These are phyloP conservation scores for Leptopilina clavipes DNA, from an alignment of 1,140 invertebrate species.

Conservation along the genomic window DNA sequence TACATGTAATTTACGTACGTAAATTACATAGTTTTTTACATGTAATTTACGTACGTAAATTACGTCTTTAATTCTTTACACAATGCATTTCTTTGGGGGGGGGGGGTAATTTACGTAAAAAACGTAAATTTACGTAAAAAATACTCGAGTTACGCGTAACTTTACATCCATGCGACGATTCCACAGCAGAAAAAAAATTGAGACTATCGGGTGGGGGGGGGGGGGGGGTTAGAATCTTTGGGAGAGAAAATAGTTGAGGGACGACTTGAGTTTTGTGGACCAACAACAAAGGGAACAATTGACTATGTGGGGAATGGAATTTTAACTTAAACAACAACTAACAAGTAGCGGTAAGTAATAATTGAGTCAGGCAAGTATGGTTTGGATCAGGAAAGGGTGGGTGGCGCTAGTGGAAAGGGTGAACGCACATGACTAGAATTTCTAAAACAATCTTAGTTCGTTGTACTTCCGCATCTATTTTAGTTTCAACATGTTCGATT, in stretches of 20 bases:
- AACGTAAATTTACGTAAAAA: too few species aligned
- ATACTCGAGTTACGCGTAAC: too few species aligned
- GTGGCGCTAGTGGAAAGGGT: background rate
- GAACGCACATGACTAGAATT: constrained; percentile 59
- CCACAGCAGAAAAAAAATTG: too few species aligned
- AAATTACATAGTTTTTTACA: too few species aligned
- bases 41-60: too few species aligned
- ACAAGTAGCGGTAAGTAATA: constrained; percentile 66
- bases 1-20: too few species aligned
- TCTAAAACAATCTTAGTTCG: constrained; percentile 54
- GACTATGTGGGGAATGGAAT: constrained; percentile 34
- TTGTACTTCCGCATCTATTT: constrained; percentile 9
- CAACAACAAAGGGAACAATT: background rate
- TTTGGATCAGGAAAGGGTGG: constrained; percentile 32
- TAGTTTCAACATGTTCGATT: constrained; percentile 30
- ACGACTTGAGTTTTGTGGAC: background rate
- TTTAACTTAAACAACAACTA: constrained; percentile 65
- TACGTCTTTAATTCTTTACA: too few species aligned
- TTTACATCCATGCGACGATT: too few species aligned
- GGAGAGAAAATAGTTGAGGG: background rate
- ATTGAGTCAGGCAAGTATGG: constrained; percentile 64
- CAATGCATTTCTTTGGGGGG: too few species aligned
- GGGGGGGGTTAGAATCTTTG: too few species aligned
- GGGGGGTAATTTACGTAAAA: too few species aligned
- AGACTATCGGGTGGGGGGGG: too few species aligned